Conservation (phyloP, 1,140 invertebrate species). For the Phymorhynchus buccinoides region DNA sequence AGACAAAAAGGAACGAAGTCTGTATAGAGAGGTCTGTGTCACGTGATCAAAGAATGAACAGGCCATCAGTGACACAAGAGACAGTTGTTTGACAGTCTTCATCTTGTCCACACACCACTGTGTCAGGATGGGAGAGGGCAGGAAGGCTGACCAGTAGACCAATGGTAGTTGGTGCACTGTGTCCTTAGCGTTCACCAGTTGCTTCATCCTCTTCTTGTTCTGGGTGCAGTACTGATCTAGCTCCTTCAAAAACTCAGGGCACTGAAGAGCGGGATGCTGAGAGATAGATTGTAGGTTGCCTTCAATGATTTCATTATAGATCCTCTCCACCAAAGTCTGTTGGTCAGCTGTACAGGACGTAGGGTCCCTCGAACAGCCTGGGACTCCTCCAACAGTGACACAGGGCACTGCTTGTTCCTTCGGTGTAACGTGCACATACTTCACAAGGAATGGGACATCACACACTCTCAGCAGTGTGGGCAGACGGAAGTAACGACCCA, state of each 20-base stretch:
- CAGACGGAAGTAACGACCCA: not conserved
- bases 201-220: not conserved
- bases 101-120: conserved; percentile 5
- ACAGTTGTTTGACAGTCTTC: not conserved
- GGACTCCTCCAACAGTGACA: not conserved
- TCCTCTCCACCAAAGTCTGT: not conserved
- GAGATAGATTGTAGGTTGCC: not conserved
- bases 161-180: not conserved
- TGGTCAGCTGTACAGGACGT: not conserved
- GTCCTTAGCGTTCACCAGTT: not conserved
- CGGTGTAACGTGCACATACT: not conserved
- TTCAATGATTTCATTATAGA: not conserved
- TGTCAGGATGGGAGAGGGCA: not conserved
- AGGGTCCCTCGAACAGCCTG: not conserved
- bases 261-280: conserved; percentile 5
- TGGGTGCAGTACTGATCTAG: not conserved
- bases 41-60: not conserved
- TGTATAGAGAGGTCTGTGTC: not conserved
- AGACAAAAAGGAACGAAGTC: not conserved
- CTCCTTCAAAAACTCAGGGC: not conserved
- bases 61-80: too few relatives aligned
- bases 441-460: conserved; percentile 10
- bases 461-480: conserved; percentile 22
- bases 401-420: not conserved
- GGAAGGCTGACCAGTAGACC: not conserved